Evolutionary conservation across 2,797 vertebrate genomes (phyloP), one percentile per base, ranked within the genome.

Genomic region (Hoplostethus mediterraneus): DNA sequence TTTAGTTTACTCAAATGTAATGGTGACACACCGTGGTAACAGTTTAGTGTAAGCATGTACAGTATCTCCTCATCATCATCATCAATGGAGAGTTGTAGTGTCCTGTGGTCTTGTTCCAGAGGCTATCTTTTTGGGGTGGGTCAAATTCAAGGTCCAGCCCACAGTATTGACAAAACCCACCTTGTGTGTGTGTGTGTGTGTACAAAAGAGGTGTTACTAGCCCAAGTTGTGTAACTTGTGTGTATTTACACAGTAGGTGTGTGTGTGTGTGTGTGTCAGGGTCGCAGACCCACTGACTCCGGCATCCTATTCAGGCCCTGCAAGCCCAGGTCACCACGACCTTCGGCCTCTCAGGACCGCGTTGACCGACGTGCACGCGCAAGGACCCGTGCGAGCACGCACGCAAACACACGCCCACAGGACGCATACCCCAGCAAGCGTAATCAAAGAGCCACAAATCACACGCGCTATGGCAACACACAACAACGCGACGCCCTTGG

Each of bases 251-350:
- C 21, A 21, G 21, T 21, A 21, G 21, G 31, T 71, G 74, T 11
- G 7, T 25, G 5, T 36, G 31, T 71, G 74, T 11, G 7, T 25
- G 5, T 36, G 9, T 42, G 57, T 44, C 67, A 61, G 58, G 47
- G 59, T 85, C 80, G 67, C 40, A 33, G 85, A 55, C 69, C 73
- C 57, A 73, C 73, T 90, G 79, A 87, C 82, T 90, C 86, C 76
- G 72, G 60, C 68, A 77, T 68, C 14, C 92, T 88, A 93, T 90
- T 83, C 45, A 5, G 51, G 38, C 62, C 69, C n/a, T 61, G 60
- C 64, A 85, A 54, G 62, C 73, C 81, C 58, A 62, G 36, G 12
- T 63, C 71, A 42, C 49, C 61, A 57, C 73, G 58, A 87, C 84
- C 79, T 87, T 76, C 47, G n/a, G 25, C 76, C 70, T 75, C 66